phyloP scores from a whole-genome alignment of 2,888 invertebrate genomes.

The Habrosyne pyritoides region DNA sequence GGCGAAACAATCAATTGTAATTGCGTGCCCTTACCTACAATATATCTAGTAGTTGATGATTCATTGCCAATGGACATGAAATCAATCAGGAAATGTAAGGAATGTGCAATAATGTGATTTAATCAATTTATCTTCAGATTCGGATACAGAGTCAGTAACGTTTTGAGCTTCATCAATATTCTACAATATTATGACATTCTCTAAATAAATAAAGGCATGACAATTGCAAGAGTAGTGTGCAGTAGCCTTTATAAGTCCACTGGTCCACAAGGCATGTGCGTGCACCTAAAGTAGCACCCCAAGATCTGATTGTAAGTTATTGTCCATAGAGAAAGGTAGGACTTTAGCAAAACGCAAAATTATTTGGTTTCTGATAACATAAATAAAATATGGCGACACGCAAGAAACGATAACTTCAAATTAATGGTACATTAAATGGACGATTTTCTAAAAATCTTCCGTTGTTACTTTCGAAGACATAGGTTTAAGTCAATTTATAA shows the following conservation, averaged over 20 bases:
- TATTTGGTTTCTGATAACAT: not conserved
- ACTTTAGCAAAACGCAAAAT: slow-evolving; percentile 3
- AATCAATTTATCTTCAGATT: too few relatives aligned
- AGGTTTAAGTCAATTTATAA: not conserved
- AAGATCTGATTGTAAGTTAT: slow-evolving; percentile 4
- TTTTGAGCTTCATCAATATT: not conserved
- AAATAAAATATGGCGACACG: not conserved
- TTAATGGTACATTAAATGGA: not conserved
- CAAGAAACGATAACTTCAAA: not conserved
- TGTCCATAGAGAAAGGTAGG: slow-evolving; percentile 1
- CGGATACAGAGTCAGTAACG: not conserved
- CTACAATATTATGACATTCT: not conserved
- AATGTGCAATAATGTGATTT: too few relatives aligned
- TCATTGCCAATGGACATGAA: not conserved
- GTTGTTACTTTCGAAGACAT: not conserved
- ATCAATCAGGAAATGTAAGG: not conserved
- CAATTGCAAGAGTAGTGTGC: not conserved
- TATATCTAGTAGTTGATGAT: not conserved
- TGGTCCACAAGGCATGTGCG: not conserved
- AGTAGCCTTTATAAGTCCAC: not conserved
- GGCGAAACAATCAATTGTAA: not conserved
- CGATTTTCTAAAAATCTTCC: not conserved
- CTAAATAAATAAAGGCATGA: not conserved
- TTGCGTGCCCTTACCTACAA: not conserved
- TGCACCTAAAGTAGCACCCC: slow-evolving; percentile 4